These are phyloP conservation scores for Pseudonaja textilis DNA, from an alignment of 2,113 vertebrate genomes.

Conservation along the genomic window DNA sequence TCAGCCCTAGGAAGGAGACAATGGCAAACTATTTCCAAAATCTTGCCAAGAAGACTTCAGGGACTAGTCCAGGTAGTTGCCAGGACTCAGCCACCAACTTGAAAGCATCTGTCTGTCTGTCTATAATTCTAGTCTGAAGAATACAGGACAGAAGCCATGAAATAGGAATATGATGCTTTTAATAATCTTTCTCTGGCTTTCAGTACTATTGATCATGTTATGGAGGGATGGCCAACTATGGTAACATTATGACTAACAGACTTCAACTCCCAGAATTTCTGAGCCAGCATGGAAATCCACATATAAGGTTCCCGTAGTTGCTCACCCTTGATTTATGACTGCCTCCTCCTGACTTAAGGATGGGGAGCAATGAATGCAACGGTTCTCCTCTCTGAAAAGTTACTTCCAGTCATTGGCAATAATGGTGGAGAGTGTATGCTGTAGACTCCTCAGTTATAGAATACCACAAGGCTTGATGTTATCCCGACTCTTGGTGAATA, in stretches of 20 bases:
- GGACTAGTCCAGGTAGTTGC: not conserved
- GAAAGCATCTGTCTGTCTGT: not conserved
- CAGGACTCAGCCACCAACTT: not conserved
- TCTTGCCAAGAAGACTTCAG: not conserved
- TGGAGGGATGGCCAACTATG: not conserved
- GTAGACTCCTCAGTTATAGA: not conserved
- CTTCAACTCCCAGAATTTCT: not conserved
- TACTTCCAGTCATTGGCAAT: not conserved
- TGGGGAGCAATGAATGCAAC: not conserved
- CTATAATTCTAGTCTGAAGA: not conserved
- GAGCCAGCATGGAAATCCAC: not conserved
- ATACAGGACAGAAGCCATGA: not conserved
- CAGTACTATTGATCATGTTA: not conserved
- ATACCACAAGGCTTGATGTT: not conserved
- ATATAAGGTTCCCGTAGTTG: not conserved
- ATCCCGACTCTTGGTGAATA: not conserved
- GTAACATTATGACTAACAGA: not conserved
- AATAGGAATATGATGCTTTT: not conserved
- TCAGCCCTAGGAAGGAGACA: not conserved
- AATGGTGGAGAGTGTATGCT: not conserved
- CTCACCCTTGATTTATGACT: not conserved
- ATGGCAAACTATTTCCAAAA: not conserved
- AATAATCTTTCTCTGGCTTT: not conserved
- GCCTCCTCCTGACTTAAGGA: not conserved
- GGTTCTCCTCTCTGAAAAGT: not conserved